Evolutionary conservation across 2,888 invertebrate species (phyloP).

Genomic region (Ephialtes manifestator): DNA sequence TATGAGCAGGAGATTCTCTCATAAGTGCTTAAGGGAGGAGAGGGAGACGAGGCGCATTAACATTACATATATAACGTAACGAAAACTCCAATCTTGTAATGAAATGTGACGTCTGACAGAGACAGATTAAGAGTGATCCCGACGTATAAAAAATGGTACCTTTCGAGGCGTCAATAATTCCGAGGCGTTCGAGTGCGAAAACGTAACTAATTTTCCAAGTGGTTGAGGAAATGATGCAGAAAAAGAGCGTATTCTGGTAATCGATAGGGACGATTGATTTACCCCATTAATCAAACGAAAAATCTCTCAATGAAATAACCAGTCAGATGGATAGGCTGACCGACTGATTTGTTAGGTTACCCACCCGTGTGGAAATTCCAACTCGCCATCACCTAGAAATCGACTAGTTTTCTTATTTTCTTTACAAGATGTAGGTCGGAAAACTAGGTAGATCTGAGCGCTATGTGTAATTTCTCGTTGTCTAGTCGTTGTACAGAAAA

Average conservation of each 20-base stretch:
- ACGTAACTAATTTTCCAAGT: neutral
- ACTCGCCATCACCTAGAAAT: too few species aligned
- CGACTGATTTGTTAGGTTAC: too few species aligned
- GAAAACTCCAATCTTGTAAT: neutral
- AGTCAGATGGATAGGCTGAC: too few species aligned
- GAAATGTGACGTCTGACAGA: constrained; percentile 2
- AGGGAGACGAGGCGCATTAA: neutral
- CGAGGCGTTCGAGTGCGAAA: neutral
- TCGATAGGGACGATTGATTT: neutral
- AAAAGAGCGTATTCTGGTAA: neutral
- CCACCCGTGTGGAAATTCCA: too few species aligned
- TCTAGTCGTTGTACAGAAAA: too few species aligned
- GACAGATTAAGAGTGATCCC: neutral
- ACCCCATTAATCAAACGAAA: neutral
- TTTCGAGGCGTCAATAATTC: too few species aligned
- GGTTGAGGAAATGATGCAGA: neutral
- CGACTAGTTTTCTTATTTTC: too few species aligned
- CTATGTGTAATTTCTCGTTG: too few species aligned
- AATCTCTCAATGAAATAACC: too few species aligned
- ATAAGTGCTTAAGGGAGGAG: neutral
- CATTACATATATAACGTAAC: neutral
- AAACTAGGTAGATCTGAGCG: too few species aligned
- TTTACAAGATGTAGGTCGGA: too few species aligned
- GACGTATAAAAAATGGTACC: neutral
- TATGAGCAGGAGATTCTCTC: neutral